A percentile compares a stretch with the other conserved stretches of the same genome.
Evolutionary conservation across 2,888 invertebrate species (phyloP).

Genomic region (Elaeidobius kamerunicus): DNA sequence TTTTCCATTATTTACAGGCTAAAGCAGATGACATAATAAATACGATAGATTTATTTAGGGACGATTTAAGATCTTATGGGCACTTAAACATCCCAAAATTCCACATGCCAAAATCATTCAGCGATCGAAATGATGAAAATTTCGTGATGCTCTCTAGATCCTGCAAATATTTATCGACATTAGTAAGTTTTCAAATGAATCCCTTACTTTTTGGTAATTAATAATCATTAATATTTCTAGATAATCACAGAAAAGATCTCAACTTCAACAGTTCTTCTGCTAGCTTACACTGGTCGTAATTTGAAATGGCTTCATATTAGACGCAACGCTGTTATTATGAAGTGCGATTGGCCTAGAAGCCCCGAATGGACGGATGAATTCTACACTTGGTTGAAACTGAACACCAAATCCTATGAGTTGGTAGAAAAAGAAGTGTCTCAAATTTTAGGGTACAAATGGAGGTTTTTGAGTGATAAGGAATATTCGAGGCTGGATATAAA

Average conservation of each 20-base stretch:
- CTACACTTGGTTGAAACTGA: conserved; percentile 61
- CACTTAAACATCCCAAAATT: conserved; percentile 66
- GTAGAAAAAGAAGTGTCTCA: conserved; percentile 68
- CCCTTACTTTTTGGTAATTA: background rate
- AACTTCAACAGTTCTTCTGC: conserved; percentile 69
- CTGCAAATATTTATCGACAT: conserved; percentile 64
- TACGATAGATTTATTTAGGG: conserved; percentile 60
- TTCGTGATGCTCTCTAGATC: conserved; percentile 64
- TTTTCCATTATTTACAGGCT: conserved; percentile 49
- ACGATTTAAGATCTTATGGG: conserved; percentile 63
- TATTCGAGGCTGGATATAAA: conserved; percentile 52
- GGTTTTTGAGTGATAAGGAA: conserved; percentile 62
- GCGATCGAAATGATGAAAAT: conserved; percentile 66
- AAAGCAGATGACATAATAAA: conserved; percentile 54
- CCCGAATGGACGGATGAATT: conserved; percentile 67
- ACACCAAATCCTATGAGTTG: conserved; percentile 60
- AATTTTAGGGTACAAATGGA: conserved; percentile 66
- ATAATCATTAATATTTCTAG: conserved; percentile 45
- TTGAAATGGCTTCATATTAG: conserved; percentile 63
- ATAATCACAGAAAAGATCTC: conserved; percentile 73
- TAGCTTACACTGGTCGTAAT: conserved; percentile 63
- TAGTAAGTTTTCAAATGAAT: conserved; percentile 53
- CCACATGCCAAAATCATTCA: conserved; percentile 63
- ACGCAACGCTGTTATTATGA: conserved; percentile 66
- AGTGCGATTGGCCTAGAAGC: conserved; percentile 66